Base-by-base conservation (phyloP, 2,888 invertebrate species). In the Sphaerophoria rueppellii region DNA sequence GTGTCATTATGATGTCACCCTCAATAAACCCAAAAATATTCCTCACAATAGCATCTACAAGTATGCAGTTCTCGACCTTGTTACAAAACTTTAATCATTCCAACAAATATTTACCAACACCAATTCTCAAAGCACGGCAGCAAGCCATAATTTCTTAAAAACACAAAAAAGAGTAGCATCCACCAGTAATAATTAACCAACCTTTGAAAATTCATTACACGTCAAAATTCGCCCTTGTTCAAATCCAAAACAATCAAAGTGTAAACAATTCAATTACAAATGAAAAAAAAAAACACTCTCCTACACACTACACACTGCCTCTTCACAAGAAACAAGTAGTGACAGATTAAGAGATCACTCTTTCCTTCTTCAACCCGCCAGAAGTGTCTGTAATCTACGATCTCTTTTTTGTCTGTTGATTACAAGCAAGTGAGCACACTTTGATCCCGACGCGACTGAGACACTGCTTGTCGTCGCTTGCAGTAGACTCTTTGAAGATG, bases 161-260 rank as follows among this genome's bases (percentile, higher is more conserved):
- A 24, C 24, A 24, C 24, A 24, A 6, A 63, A 24, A 12, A 37
- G 54, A 37, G 9, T 24, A 69, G 16, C 46, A 55, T 43, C 43
- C 43, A 43, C 43, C 12, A 14, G 5, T 12, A 61, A 34, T 9
- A 40, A 6, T 9, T 7, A 40, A 67, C 77, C 11, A 55, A 82
- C 82, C 78, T 73, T 40, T 63, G 48, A 70, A 40, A 52, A 9
- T 57, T 63, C 82, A 82, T 82, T 32, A 50, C 69, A 55, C 77
- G 50, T 65, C 65, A 65, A 43, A 52, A 43, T 63, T 52, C 58
- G 67, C 35, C 58, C 40, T 40, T n/a, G 48, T 72, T 60, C 24
- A 34, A 60, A 52, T 60, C 16, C 48, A 54, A 69, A 72, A 71
- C 60, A 52, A 67, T 16, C 2, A 5, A 63, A 48, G 16, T n/a